Evolutionary conservation across 1,140 invertebrate genomes (phyloP).

Genomic region (Lordiphosa collinella): DNA sequence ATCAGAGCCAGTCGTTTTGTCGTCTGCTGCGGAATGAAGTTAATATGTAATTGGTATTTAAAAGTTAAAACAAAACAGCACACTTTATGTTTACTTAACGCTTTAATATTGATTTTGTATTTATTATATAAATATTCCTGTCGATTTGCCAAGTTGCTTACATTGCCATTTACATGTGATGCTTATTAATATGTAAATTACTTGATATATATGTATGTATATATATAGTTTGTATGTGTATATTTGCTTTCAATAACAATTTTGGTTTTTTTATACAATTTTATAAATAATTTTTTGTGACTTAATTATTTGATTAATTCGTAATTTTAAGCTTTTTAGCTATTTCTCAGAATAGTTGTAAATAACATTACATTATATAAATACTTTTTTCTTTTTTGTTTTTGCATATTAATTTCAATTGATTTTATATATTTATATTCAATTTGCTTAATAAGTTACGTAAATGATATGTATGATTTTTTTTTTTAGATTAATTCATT

Average conservation of each 20-base stretch:
- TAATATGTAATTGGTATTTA: neutral
- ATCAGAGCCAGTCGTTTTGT: slow-evolving; percentile 14
- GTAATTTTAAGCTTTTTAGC: slow-evolving; percentile 26
- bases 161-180: slow-evolving; percentile 56
- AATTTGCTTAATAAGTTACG: slow-evolving; percentile 20
- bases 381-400: neutral
- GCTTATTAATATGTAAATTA: slow-evolving; percentile 39
- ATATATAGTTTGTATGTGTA: slow-evolving; percentile 16
- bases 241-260: slow-evolving; percentile 24
- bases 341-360: slow-evolving; percentile 13
- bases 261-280: slow-evolving; percentile 23
- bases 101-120: slow-evolving; percentile 52
- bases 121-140: slow-evolving; percentile 73
- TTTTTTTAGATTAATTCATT: slow-evolving; percentile 9
- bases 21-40: neutral
- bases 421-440: slow-evolving; percentile 7
- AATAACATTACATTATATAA: slow-evolving; percentile 10
- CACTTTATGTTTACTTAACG: slow-evolving; percentile 31
- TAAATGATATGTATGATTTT: slow-evolving; percentile 61
- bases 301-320: slow-evolving; percentile 32
- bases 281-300: slow-evolving; percentile 21
- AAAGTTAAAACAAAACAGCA: neutral
- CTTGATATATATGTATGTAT: slow-evolving; percentile 18
- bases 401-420: neutral
- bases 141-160: slow-evolving; percentile 47